Evolutionary conservation across 2,888 invertebrate genomes (phyloP).

Genomic region (Melikaiella ostensackeni): DNA sequence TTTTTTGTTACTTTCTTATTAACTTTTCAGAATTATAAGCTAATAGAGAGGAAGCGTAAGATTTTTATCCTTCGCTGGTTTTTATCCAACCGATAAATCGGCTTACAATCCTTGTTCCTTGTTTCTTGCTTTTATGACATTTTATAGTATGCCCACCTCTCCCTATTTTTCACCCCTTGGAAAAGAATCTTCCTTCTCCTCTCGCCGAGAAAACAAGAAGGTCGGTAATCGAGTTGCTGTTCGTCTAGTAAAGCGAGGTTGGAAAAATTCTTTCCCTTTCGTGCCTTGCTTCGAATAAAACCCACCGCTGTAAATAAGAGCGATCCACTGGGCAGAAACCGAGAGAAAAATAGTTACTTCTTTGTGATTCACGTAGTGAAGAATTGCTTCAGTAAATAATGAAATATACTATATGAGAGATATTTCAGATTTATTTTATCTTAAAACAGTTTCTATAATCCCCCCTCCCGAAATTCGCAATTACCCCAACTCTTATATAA

Average conservation of each 20-base stretch:
- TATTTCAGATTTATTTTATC: slow-evolving; percentile 1
- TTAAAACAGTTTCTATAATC: background rate
- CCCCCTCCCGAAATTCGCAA: too few relatives aligned
- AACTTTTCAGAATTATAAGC: background rate
- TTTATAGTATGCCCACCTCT: background rate
- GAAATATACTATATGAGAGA: background rate
- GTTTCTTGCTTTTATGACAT: background rate
- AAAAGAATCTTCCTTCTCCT: background rate
- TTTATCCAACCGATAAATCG: background rate
- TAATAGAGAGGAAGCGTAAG: too few relatives aligned
- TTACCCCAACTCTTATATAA: too few relatives aligned
- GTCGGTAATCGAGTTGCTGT: slow-evolving; percentile 30
- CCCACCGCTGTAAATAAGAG: slow-evolving; percentile 21
- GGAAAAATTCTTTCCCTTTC: slow-evolving; percentile 23
- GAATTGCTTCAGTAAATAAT: background rate
- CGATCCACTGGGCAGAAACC: slow-evolving; percentile 41
- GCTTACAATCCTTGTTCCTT: background rate
- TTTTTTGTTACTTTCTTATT: too few relatives aligned
- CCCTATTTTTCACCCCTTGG: background rate
- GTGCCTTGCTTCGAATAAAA: slow-evolving; percentile 20
- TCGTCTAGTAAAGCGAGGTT: background rate
- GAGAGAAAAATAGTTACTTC: slow-evolving; percentile 40
- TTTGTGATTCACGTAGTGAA: background rate
- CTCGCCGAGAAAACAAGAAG: slow-evolving; percentile 19
- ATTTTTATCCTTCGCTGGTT: background rate